phyloP scores from a whole-genome alignment of 2,888 invertebrate species.

The Spodoptera exigua region DNA sequence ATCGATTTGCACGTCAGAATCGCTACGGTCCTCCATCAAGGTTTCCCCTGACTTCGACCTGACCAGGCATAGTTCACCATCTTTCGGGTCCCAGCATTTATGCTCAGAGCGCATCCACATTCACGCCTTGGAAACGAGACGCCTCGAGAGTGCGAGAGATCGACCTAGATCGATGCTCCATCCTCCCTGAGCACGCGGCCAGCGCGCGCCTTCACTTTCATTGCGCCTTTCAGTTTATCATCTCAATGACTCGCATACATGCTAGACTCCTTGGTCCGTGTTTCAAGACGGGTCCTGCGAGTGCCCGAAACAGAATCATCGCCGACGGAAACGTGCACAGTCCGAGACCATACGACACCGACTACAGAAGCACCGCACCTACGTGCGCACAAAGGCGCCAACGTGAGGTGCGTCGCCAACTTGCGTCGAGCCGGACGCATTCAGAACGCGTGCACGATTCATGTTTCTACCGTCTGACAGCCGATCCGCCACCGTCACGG shows the following conservation, averaged over 20 bases:
- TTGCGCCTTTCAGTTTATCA: slow-evolving; percentile 90
- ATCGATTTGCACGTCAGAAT: slow-evolving; percentile 95
- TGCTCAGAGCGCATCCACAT: slow-evolving; percentile 90
- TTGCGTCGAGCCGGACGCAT: slow-evolving; percentile 71
- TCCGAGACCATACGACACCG: slow-evolving; percentile 69
- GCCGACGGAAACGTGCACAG: slow-evolving; percentile 72
- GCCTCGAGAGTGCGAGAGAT: slow-evolving; percentile 89
- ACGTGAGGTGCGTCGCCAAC: slow-evolving; percentile 64
- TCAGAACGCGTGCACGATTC: slow-evolving; percentile 63
- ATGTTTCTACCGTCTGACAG: slow-evolving; percentile 53
- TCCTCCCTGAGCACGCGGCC: slow-evolving; percentile 78
- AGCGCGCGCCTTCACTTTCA: slow-evolving; percentile 89
- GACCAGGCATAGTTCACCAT: slow-evolving; percentile 93
- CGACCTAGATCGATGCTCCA: slow-evolving; percentile 76
- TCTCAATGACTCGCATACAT: slow-evolving; percentile 92
- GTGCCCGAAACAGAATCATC: slow-evolving; percentile 81
- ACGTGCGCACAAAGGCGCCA: slow-evolving; percentile 69
- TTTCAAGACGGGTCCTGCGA: slow-evolving; percentile 92
- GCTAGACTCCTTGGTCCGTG: slow-evolving; percentile 79
- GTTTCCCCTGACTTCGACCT: slow-evolving; percentile 92
- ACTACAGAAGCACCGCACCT: slow-evolving; percentile 64
- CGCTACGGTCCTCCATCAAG: slow-evolving; percentile 92
- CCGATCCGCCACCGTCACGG: slow-evolving; percentile 31
- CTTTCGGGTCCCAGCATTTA: slow-evolving; percentile 92
- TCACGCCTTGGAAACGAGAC: slow-evolving; percentile 83